These are phyloP conservation scores for Thunnus albacares DNA, from an alignment of 2,797 vertebrate species.

Conservation along the genomic window DNA sequence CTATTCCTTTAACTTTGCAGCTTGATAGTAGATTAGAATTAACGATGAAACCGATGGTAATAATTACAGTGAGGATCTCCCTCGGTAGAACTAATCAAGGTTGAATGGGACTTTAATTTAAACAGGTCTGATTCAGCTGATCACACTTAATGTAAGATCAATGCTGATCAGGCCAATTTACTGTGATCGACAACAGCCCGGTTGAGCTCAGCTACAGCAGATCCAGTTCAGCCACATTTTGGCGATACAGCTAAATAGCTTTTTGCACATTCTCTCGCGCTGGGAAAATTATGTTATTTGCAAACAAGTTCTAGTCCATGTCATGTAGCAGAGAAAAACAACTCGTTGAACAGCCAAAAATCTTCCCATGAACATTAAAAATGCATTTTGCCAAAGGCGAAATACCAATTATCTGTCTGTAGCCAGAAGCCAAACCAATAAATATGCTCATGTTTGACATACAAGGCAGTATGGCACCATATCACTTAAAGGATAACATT, in stretches of 20 bases:
- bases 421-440: conserved; percentile 40
- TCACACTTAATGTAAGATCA: conserved; percentile 11
- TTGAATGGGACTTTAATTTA: not conserved
- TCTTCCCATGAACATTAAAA: conserved; percentile 38
- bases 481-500: conserved; percentile 2
- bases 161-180: not conserved
- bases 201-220: not conserved
- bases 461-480: conserved; percentile 9
- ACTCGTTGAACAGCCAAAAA: not conserved
- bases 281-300: not conserved
- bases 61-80: not conserved
- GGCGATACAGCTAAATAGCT: not conserved
- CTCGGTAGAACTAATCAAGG: not conserved
- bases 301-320: conserved; percentile 1
- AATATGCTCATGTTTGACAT: conserved; percentile 10
- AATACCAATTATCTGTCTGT: conserved; percentile 39
- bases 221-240: not conserved
- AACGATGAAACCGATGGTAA: not conserved
- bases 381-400: conserved; percentile 33
- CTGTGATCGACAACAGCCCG: not conserved
- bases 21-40: not conserved
- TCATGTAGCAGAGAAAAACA: conserved; percentile 21
- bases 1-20: not conserved
- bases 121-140: not conserved
- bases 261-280: not conserved